A percentile compares a stretch with the other conserved stretches of the same genome.
Evolutionary conservation across 1,140 invertebrate species (phyloP).

Genomic region (Stratiolaelaps scimitus): DNA sequence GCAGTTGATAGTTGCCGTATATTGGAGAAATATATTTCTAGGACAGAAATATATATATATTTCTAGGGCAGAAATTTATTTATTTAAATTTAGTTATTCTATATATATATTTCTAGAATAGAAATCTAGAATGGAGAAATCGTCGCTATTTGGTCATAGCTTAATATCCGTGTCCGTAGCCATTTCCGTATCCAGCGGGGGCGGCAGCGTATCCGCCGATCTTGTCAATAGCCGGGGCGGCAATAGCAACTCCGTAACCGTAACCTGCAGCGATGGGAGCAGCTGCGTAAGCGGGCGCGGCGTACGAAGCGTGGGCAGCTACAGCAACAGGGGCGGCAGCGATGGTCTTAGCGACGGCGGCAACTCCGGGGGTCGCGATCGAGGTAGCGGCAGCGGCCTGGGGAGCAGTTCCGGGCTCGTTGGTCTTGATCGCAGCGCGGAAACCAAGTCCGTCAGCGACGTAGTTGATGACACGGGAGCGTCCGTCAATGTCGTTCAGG

Average conservation of each 20-base stretch:
- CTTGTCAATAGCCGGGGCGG: too few relatives aligned
- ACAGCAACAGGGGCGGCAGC: background rate
- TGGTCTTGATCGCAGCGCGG: conserved; percentile 36
- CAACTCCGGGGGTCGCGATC: background rate
- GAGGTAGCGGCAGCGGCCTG: conserved; percentile 32
- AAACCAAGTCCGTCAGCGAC: conserved; percentile 38
- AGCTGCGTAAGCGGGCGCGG: background rate
- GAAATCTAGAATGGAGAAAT: too few relatives aligned
- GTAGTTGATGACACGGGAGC: conserved; percentile 38
- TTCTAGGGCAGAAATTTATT: too few relatives aligned
- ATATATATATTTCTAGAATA: too few relatives aligned
- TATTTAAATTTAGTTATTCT: too few relatives aligned
- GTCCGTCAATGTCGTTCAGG: conserved; percentile 37
- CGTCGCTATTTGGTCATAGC: too few relatives aligned
- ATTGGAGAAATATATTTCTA: too few relatives aligned
- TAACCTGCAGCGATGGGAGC: background rate
- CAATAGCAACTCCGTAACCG: conserved; percentile 13
- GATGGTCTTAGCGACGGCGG: background rate
- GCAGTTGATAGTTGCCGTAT: too few relatives aligned
- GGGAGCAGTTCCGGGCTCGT: conserved; percentile 34
- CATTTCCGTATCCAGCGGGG: background rate
- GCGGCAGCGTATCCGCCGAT: too few relatives aligned
- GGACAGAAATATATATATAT: too few relatives aligned
- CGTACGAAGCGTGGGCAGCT: conserved; percentile 3
- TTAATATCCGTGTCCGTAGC: conserved; percentile 15